Conservation (phyloP, 2,797 vertebrate species). For the Characodon lateralis region DNA sequence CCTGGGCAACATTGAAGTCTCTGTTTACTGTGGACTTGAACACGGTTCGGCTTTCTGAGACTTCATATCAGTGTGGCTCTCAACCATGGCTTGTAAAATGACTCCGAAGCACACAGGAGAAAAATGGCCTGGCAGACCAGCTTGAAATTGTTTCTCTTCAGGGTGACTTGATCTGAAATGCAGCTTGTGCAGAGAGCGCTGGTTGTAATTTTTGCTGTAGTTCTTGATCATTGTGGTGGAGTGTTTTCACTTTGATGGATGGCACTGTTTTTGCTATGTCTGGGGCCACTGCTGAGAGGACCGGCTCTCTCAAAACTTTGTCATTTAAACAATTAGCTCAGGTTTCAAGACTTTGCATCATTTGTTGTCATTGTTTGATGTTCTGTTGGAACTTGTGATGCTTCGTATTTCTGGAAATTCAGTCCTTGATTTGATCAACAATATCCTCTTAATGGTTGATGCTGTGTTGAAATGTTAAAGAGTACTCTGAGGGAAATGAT, state of each 20-base stretch:
- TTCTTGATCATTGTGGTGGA: conserved; percentile 52
- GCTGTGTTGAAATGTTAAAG: conserved; percentile 13
- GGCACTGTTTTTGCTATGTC: conserved; percentile 38
- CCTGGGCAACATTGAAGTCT: conserved; percentile 61
- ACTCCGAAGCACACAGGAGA: conserved; percentile 52
- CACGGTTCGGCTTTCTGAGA: conserved; percentile 50
- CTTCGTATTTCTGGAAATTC: conserved; percentile 19
- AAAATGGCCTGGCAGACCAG: conserved; percentile 51
- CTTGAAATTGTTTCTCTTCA: conserved; percentile 42
- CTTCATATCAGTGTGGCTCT: conserved; percentile 63
- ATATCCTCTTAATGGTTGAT: conserved; percentile 6
- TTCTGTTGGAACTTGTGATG: conserved; percentile 14
- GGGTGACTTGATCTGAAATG: conserved; percentile 51
- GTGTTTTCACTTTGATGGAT: conserved; percentile 52
- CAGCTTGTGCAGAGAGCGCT: conserved; percentile 22
- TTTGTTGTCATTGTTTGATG: conserved; percentile 30
- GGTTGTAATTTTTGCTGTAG: conserved; percentile 44
- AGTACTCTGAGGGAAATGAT: background rate
- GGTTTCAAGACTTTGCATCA: conserved; percentile 27
- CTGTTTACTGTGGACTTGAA: conserved; percentile 70
- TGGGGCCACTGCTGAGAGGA: conserved; percentile 35
- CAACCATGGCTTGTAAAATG: conserved; percentile 73
- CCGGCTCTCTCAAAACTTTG: conserved; percentile 36
- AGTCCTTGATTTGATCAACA: conserved; percentile 11
- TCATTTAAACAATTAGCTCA: conserved; percentile 49